Evolutionary conservation across 2,888 invertebrate species (phyloP), one percentile per base, ranked within the genome.

Genomic region (Bursaphelenchus okinawaensis): DNA sequence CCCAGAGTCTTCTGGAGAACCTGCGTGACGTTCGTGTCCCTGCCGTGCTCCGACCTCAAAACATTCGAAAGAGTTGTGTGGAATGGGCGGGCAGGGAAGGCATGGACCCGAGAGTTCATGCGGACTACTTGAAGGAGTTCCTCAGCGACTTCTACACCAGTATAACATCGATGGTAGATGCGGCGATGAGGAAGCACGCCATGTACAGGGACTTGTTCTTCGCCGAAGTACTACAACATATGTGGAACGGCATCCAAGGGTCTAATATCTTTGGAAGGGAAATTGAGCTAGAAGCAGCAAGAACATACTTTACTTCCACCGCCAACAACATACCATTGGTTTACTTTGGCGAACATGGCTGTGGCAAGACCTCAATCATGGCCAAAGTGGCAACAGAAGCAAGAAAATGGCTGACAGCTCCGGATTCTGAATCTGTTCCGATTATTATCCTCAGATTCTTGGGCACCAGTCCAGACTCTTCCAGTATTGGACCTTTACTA

Each of bases 21-120:
- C 82, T 96, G 7, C 86, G 96, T 69, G 95, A 96, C 83, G 91
- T 91, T 55, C 87, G 94, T 67, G 86, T 96, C 6, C 91, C 92
- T 0, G 88, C 89, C 59, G 92, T 92, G 84, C 91, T 93, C 70
- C 91, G 92, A 83, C 88, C 89, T 0, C 89, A 89, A 62, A 93
- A 93, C 83, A 88, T 91, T 70, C 91, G 92, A 83, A 91, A 92
- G 76, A 92, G 92, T 80, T 92, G 91, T 0, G 92, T 96, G 0
- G 94, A 95, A 83, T 96, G 96, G 96, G 91, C 92, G 54, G 94
- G 94, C 0, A 88, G 94, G 57, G 93, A 93, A 83, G 95, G 95
- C 28, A 85, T 96, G 28, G 93, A 93, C 79, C 88, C 88, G 1
- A 93, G 93, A 82, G 92, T 93, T 0, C 78, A 79, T 57, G 72